Base-by-base conservation (phyloP, 2,797 vertebrate genomes). In the Okamejei kenojei region DNA sequence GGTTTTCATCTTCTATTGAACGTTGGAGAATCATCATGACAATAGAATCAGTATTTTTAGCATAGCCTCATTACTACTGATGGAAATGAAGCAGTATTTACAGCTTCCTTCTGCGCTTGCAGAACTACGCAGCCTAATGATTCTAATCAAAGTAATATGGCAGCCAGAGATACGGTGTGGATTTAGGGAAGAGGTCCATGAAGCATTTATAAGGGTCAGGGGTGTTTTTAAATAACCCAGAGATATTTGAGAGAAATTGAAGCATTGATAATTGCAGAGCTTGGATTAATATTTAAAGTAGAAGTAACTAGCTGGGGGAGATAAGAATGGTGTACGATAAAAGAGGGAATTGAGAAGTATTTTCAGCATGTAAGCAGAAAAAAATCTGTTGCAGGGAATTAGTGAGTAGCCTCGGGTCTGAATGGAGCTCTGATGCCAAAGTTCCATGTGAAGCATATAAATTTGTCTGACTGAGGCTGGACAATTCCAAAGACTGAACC, bases 211-310 rank as follows among this genome's bases (percentile, higher is more conserved):
- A 92, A 92, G 26, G 71, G 90, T 92, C 38, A 54, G 68, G n/a
- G 71, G 90, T 92, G 90, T 58, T 92, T 76, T 92, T 29, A 92
- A 92, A 92, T 76, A 92, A 92, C 90, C 45, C 90, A 54, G 38
- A 74, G 90, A 92, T 71, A 92, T 76, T 35, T 26, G 90, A 74
- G 71, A 92, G 38, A 92, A 92, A 45, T 76, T 92, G 90, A 73
- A 76, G 90, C 90, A 92, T 92, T 76, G 90, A 92, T 92, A 92
- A 92, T 92, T 92, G 71, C 71, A 92, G 90, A 92, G 71, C 45
- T 91, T 92, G 90, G 35, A 92, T 92, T 92, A 92, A 92, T 92
- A 92, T 92, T 92, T 92, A 92, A 92, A 92, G 90, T 92, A 58
- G 71, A 29, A 76, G 23, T 92, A 92, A 92, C 90, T 92, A 92